Evolutionary conservation across 2,113 vertebrate species (phyloP), one percentile per base, ranked within the genome.

Genomic region (Nannobrachium achirus): DNA sequence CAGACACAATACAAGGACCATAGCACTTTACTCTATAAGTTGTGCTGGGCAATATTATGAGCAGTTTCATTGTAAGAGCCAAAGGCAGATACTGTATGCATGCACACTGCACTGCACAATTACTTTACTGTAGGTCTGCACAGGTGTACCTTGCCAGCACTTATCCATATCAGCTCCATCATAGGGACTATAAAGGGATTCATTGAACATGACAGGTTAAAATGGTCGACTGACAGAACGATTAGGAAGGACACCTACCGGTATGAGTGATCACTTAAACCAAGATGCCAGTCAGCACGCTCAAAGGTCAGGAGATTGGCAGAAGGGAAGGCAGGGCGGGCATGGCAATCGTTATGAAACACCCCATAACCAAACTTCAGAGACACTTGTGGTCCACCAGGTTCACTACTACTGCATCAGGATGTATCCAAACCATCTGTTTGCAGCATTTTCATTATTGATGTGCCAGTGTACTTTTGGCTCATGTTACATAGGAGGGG

Each of bases 401-500:
- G 60, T 73, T 68, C 19, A 53, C 33, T 58, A 73, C 19, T 46
- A 46, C 50, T 78, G 68, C 59, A 15, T 84, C 73, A 75, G 41
- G 63, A 79, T 58, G 73, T 58, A 71, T 73, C 79, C 73, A 81
- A 79, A 75, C 69, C 75, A 78, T 78, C 65, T 75, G 75, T 90
- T 86, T 87, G 83, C 78, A 66, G 67, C 49, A 18, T 68, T 33
- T 91, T 82, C 51, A 91, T 89, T 90, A 89, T 88, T 91, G 72
- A 88, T 88, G 82, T 1, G 40, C 46, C 46, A 33, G 73, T 75
- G 64, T 76, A 76, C 73, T 75, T 85, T 64, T 70, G 75, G 68
- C 63, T 78, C 51, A 10, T 62, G 71, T 77, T 73, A 76, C 52
- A 6, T 56, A 50, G 42, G 70, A 51, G 10, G 61, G 25, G 25